Conservation (phyloP, 2,888 invertebrate genomes). For the Acleris laterana region DNA sequence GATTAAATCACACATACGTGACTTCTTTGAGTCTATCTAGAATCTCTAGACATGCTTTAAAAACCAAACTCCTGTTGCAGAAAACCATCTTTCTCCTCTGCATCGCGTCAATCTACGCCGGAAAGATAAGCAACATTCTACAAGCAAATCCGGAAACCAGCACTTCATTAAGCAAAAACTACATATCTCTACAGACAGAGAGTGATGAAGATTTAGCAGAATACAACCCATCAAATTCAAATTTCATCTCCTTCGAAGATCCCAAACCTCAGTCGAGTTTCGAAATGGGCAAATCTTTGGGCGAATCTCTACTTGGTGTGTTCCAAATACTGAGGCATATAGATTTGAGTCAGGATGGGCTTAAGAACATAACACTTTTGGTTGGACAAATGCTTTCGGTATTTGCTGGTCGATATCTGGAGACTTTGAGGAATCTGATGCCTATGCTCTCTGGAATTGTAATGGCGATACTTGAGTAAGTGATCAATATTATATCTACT, state of each 20-base stretch:
- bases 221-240: constrained; percentile 2
- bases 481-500: not conserved
- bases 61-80: constrained; percentile 7
- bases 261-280: constrained; percentile 6
- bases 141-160: constrained; percentile 1
- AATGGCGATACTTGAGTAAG: constrained; percentile 38
- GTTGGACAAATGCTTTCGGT: constrained; percentile 35
- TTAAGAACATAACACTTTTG: constrained; percentile 33
- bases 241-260: not conserved
- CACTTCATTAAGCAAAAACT: not conserved
- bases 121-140: constrained; percentile 2
- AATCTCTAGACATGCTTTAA: no score
- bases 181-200: not conserved
- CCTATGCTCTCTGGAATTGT: constrained; percentile 39
- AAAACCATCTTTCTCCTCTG: constrained; percentile 14
- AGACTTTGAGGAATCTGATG: constrained; percentile 37
- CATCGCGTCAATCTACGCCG: constrained; percentile 16
- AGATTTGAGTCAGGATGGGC: constrained; percentile 27
- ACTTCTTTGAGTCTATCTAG: no score
- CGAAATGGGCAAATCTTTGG: constrained; percentile 21
- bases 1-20: no score
- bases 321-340: constrained; percentile 34
- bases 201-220: constrained; percentile 6
- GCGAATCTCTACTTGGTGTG: constrained; percentile 7
- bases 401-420: constrained; percentile 39